Conservation (phyloP, 2,797 vertebrate species). For the Labeo calbasu region DNA sequence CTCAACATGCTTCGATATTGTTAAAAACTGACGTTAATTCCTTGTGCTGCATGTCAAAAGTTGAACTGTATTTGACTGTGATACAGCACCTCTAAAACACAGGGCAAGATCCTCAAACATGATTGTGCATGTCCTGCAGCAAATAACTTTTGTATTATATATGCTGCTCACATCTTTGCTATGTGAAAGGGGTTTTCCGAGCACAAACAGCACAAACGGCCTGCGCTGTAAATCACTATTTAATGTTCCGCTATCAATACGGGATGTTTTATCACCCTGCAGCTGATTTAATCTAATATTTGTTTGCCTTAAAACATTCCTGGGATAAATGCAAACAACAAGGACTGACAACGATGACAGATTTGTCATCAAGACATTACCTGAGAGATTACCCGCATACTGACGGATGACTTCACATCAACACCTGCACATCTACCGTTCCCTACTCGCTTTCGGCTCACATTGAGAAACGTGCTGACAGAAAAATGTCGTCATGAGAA, state of each 20-base stretch:
- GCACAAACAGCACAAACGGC: neutral
- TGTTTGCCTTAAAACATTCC: constrained; percentile 32
- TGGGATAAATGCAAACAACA: constrained; percentile 16
- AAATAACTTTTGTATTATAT: neutral
- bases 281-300: neutral
- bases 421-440: constrained; percentile 58
- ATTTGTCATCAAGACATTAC: constrained; percentile 28
- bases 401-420: constrained; percentile 48
- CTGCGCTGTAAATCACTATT: neutral
- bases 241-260: neutral
- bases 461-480: constrained; percentile 68
- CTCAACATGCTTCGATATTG: neutral
- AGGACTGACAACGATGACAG: neutral
- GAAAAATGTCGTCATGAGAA: constrained; percentile 64
- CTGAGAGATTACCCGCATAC: constrained; percentile 14
- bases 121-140: neutral
- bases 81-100: neutral
- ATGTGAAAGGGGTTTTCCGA: neutral
- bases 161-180: neutral
- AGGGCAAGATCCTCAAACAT: neutral
- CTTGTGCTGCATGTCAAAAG: neutral
- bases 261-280: neutral
- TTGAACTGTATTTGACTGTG: neutral
- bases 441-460: constrained; percentile 48
- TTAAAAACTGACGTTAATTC: no score